These are phyloP conservation scores for Furcula furcula DNA, from an alignment of 2,888 invertebrate species.

Conservation along the genomic window DNA sequence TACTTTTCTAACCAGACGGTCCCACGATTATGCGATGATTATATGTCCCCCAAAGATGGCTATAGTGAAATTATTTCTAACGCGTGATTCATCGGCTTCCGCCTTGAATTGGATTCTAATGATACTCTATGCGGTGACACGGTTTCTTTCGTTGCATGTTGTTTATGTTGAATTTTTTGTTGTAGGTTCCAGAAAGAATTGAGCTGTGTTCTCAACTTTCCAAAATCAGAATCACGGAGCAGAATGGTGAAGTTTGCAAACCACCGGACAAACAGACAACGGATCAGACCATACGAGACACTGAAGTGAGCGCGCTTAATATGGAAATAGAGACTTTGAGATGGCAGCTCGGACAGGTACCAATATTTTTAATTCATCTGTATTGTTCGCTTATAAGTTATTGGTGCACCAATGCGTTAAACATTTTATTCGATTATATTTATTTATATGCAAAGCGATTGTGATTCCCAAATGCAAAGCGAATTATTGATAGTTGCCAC, in stretches of 20 bases:
- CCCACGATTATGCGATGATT: constrained; percentile 37
- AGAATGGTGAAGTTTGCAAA: constrained; percentile 47
- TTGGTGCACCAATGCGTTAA: constrained; percentile 49
- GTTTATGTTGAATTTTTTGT: constrained; percentile 35
- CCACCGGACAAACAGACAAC: constrained; percentile 43
- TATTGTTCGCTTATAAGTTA: constrained; percentile 11
- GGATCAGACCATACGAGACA: constrained; percentile 47
- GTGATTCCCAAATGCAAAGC: constrained; percentile 29
- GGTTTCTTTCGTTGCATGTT: constrained; percentile 32
- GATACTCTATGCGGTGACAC: constrained; percentile 26
- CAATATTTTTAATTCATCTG: not conserved
- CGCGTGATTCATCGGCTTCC: constrained; percentile 41
- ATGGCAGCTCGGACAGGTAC: constrained; percentile 88
- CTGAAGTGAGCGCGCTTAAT: constrained; percentile 79
- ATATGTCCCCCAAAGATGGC: constrained; percentile 33
- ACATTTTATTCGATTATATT: not conserved
- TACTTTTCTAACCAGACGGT: constrained; percentile 6
- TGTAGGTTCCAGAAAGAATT: constrained; percentile 68
- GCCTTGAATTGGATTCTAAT: constrained; percentile 39
- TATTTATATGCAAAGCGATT: constrained; percentile 32
- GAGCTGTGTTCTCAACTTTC: constrained; percentile 62
- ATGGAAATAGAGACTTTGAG: constrained; percentile 86
- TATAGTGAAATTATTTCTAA: constrained; percentile 42
- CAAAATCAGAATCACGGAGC: constrained; percentile 48
- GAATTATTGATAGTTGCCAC: constrained; percentile 24